Base-by-base conservation (phyloP, 1,140 invertebrate genomes). In the Ptiloglossa arizonensis region DNA sequence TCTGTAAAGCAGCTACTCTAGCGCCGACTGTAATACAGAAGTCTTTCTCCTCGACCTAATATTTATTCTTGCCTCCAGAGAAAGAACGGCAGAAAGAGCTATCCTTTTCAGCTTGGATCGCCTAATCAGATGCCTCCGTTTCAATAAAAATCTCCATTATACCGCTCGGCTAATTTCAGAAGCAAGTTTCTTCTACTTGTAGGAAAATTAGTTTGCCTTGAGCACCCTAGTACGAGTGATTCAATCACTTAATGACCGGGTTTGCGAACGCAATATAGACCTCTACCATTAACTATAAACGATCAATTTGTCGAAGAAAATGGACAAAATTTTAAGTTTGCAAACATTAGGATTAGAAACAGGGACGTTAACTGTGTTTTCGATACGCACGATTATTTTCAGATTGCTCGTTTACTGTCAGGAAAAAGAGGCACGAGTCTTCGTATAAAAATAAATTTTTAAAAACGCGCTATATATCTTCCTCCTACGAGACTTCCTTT, bases 241-340 rank as follows among this genome's bases (percentile, higher is more conserved):
- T 86, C 82, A 84, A 86, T 86, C 84, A 86, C 76, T 84, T 86
- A 86, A 86, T 83, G 82, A 84, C 76, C 71, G 2, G 41, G 8
- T 41, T 41, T 41, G 41, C 57, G 54, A 35, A 54, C 71, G 52
- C 41, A 41, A 11, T 11, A 11, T 11, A 0, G 8, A 11, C 41
- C 60, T 62, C 19, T 46, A 24, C 52, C 70, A 54, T 38, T 15
- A 56, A 3, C 38, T 54, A 41, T 44, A 17, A 69, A 19, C 48
- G 48, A 50, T 8, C 35, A 35, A 35, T 8, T 35, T 35, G 9
- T 1, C n/a, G n/a, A n/a, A n/a, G n/a, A n/a, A n/a, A n/a, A n/a
- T n/a, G n/a, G n/a, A n/a, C n/a, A n/a, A n/a, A n/a, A n/a, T n/a
- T n/a, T n/a, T n/a, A n/a, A n/a, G n/a, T n/a, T n/a, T n/a, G n/a